Conservation (phyloP, 2,888 invertebrate genomes). For the Scaptomyza reducta region DNA sequence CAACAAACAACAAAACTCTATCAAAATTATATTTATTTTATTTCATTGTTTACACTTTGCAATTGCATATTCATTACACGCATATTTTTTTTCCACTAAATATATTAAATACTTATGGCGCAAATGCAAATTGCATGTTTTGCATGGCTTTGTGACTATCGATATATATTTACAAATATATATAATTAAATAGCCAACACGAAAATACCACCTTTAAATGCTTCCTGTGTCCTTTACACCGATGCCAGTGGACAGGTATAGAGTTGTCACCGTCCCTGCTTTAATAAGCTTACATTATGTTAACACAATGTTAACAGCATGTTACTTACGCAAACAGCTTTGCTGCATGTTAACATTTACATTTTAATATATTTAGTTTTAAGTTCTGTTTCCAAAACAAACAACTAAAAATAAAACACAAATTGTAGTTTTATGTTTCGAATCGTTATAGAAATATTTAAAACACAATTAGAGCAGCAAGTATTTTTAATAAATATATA, state of each 20-base stretch:
- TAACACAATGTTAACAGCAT: constrained; percentile 47
- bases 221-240: constrained; percentile 97
- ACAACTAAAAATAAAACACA: constrained; percentile 23
- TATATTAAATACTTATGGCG: constrained; percentile 18
- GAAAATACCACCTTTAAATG: constrained; percentile 92
- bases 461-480: constrained; percentile 76
- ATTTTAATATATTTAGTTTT: constrained; percentile 24
- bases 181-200: constrained; percentile 71
- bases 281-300: constrained; percentile 2
- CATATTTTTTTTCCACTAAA: constrained; percentile 19
- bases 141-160: constrained; percentile 33
- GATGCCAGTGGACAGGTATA: constrained; percentile 96
- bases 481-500: constrained; percentile 44
- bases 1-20: constrained; percentile 34
- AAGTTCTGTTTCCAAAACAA: constrained; percentile 35
- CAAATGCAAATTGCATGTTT: constrained; percentile 46
- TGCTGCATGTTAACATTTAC: constrained; percentile 29
- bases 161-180: constrained; percentile 20
- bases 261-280: constrained; percentile 42
- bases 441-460: constrained; percentile 49
- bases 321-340: constrained; percentile 22
- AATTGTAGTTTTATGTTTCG: constrained; percentile 40
- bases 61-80: constrained; percentile 25
- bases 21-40: constrained; percentile 26
- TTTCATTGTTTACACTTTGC: constrained; percentile 9